A percentile compares a stretch with the other conserved stretches of the same genome.
These are phyloP conservation scores for Drosophila stalkeri DNA, from an alignment of 2,888 invertebrate species.

Conservation along the genomic window DNA sequence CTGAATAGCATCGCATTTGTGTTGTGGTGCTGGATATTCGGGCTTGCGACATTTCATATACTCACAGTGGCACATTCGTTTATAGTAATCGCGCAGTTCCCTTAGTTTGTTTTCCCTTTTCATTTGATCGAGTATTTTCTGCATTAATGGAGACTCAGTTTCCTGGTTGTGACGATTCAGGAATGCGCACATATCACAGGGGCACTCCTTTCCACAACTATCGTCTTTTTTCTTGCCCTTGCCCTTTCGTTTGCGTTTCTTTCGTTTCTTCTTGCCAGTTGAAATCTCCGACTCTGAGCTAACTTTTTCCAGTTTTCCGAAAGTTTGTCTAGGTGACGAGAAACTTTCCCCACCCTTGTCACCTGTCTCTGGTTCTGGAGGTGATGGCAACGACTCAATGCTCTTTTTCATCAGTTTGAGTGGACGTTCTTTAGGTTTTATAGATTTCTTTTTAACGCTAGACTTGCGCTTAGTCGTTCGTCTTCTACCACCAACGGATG, in stretches of 20 bases:
- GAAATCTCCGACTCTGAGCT: not conserved
- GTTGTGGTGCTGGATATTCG: conserved; percentile 23
- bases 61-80: conserved; percentile 23
- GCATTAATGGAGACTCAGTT: conserved; percentile 38
- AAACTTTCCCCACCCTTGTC: not conserved
- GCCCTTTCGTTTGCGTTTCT: not conserved
- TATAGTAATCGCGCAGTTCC: conserved; percentile 32
- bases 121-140: conserved; percentile 38
- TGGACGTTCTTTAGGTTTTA: not conserved
- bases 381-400: not conserved
- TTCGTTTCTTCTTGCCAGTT: not conserved
- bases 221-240: not conserved
- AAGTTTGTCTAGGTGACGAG: not conserved
- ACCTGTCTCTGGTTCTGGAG: not conserved
- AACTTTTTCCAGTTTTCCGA: not conserved
- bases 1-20: conserved; percentile 25
- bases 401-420: not conserved
- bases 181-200: conserved; percentile 39
- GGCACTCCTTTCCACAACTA: conserved; percentile 25
- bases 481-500: not conserved
- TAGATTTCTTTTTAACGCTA: not conserved
- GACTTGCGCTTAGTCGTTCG: conserved; percentile 6
- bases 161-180: conserved; percentile 13
- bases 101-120: conserved; percentile 30
- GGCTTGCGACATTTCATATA: not conserved